Base-by-base conservation (phyloP, 2,888 invertebrate species). In the Thymelicus sylvestris region DNA sequence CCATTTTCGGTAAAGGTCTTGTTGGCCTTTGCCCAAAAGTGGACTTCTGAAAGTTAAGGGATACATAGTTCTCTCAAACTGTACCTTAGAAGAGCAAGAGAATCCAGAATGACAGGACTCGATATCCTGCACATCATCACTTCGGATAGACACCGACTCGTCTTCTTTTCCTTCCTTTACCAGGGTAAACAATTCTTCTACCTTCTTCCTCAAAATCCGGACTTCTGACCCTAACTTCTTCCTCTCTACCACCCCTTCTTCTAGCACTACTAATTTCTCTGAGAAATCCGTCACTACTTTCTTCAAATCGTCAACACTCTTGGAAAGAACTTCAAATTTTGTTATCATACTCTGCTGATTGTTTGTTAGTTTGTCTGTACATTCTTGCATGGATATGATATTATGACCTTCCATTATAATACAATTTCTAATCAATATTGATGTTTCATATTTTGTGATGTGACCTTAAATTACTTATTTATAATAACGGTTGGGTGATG, bases 161-260 rank as follows among this genome's bases (percentile, higher is more conserved):
- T 91, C 90, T 19, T 91, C 91, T 47, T 91, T 91, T 0, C 88
- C 91, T 0, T 92, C 90, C 67, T 91, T 91, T 5, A 91, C 89
- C 7, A 89, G 86, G 2, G 83, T 81, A 55, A 83, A 91, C 2
- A 93, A 74, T 60, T 92, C 91, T 55, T 92, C 90, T 69, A 93
- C 85, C 65, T 89, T 81, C 7, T 72, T 84, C 81, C 86, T 91
- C 72, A 92, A 59, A 0, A 77, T 67, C 41, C 81, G 88, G 0
- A 92, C 78, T 41, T 92, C 92, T 0, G 77, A 74, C 50, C 81
- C 87, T 10, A 90, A 39, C 73, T 82, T 86, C 67, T 76, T 84
- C 60, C 80, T 83, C 48, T 91, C 91, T 0, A 76, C 73, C 0
- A 80, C 76, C 0, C 81, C 74, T 1, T 91, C 88, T 74, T 92